Evolutionary conservation across 2,888 invertebrate genomes (phyloP).

Genomic region (Abrostola tripartita): DNA sequence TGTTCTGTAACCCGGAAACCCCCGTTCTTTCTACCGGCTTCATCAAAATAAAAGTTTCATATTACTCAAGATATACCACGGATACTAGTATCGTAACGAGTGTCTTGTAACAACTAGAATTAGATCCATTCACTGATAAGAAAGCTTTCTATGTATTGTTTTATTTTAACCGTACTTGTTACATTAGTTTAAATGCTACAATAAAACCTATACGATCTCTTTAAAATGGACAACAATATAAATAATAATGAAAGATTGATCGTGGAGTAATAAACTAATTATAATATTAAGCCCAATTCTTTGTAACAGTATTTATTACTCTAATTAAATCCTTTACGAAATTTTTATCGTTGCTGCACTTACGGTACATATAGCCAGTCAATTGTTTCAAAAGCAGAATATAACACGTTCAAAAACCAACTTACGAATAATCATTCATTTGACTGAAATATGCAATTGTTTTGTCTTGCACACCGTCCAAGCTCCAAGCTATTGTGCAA

Average conservation of each 20-base stretch:
- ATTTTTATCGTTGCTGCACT: too few relatives aligned
- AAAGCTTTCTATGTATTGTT: slow-evolving; percentile 54
- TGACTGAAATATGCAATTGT: slow-evolving; percentile 11
- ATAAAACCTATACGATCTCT: background rate
- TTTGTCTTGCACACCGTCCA: slow-evolving; percentile 24
- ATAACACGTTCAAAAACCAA: background rate
- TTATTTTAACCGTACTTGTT: slow-evolving; percentile 31
- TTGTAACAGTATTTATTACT: too few relatives aligned
- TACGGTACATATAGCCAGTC: too few relatives aligned
- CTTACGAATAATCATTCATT: background rate
- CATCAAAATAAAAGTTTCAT: background rate
- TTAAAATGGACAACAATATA: too few relatives aligned
- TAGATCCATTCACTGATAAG: slow-evolving; percentile 61
- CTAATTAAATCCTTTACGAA: too few relatives aligned
- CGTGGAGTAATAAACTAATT: too few relatives aligned
- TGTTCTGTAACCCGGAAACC: too few relatives aligned
- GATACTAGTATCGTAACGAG: slow-evolving; percentile 28
- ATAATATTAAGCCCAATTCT: too few relatives aligned
- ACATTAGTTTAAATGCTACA: slow-evolving; percentile 13
- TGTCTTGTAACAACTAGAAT: slow-evolving; percentile 36
- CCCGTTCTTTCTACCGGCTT: background rate
- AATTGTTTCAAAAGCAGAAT: too few relatives aligned
- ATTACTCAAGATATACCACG: slow-evolving; percentile 6
- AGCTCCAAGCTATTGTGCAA: slow-evolving; percentile 22
- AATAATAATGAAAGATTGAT: too few relatives aligned